Conservation (phyloP, 2,113 vertebrate genomes). For the Archocentrus centrarchus region DNA sequence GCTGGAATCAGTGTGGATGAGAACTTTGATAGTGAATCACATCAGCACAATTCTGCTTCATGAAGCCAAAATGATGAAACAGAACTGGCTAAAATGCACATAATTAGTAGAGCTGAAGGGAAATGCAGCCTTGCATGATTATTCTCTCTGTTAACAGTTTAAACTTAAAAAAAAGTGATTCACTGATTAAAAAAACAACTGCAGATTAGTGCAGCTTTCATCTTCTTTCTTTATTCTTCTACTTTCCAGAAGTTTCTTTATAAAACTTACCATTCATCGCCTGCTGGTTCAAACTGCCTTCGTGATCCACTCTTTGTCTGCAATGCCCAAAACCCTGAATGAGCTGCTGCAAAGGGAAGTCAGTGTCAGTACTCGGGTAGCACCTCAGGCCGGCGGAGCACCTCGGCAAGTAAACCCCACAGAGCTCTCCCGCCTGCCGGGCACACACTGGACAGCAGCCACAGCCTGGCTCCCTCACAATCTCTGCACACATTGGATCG, state of each 20-base stretch:
- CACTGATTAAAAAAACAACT: neutral
- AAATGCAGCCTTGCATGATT: neutral
- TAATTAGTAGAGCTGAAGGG: too few relatives aligned
- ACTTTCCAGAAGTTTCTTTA: neutral
- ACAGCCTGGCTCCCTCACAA: conserved; percentile 88
- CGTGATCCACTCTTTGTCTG: conserved; percentile 79
- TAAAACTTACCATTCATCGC: conserved; percentile 71
- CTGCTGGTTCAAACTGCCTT: conserved; percentile 67
- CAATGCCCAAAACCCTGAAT: conserved; percentile 89
- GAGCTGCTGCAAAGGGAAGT: conserved; percentile 88
- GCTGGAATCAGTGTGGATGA: too few relatives aligned
- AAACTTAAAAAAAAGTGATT: neutral
- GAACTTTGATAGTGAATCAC: too few relatives aligned
- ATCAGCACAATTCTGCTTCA: too few relatives aligned
- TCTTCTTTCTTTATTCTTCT: neutral
- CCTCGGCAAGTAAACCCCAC: conserved; percentile 90
- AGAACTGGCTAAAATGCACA: too few relatives aligned
- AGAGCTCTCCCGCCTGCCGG: conserved; percentile 82
- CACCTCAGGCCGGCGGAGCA: conserved; percentile 89
- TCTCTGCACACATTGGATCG: conserved; percentile 79
- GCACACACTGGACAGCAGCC: conserved; percentile 90
- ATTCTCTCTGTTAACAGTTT: neutral
- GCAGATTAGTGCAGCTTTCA: neutral
- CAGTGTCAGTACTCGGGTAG: conserved; percentile 83
- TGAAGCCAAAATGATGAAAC: too few relatives aligned